A percentile compares a stretch with the other conserved stretches of the same genome.
Conservation (phyloP, 2,888 invertebrate species). For the Phragmatobia fuliginosa region DNA sequence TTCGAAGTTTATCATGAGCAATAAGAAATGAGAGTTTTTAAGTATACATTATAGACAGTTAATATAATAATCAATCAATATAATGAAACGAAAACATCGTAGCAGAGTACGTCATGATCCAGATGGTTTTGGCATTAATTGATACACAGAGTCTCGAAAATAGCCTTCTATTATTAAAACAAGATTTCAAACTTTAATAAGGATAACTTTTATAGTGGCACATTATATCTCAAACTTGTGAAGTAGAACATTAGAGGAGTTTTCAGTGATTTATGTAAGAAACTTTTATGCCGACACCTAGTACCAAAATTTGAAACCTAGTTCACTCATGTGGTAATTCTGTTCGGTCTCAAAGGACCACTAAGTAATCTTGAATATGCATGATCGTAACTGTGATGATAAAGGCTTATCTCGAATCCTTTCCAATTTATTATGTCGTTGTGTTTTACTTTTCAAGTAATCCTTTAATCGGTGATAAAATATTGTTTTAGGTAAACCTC, state of each 20-base stretch:
- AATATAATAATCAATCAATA: too few species aligned
- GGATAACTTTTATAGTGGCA: background rate
- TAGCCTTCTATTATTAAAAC: too few species aligned
- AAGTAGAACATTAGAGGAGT: background rate
- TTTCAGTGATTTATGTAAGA: background rate
- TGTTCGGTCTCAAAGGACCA: constrained; percentile 39
- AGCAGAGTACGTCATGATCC: too few species aligned
- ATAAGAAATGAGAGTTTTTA: too few species aligned
- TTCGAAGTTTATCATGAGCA: too few species aligned
- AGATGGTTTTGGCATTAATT: too few species aligned
- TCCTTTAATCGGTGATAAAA: background rate
- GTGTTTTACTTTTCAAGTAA: background rate
- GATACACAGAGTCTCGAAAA: too few species aligned
- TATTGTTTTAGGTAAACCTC: background rate
- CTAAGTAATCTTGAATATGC: constrained; percentile 42
- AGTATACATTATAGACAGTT: too few species aligned
- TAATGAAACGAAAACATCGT: too few species aligned
- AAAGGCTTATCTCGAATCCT: constrained; percentile 12
- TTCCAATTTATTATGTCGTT: background rate
- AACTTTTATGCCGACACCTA: background rate
- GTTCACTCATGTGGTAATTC: background rate
- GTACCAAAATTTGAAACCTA: background rate
- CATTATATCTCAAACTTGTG: background rate
- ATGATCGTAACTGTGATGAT: constrained; percentile 43
- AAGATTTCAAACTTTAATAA: too few species aligned